Evolutionary conservation across 1,140 invertebrate species (phyloP).

Genomic region (Drosophila pandora): DNA sequence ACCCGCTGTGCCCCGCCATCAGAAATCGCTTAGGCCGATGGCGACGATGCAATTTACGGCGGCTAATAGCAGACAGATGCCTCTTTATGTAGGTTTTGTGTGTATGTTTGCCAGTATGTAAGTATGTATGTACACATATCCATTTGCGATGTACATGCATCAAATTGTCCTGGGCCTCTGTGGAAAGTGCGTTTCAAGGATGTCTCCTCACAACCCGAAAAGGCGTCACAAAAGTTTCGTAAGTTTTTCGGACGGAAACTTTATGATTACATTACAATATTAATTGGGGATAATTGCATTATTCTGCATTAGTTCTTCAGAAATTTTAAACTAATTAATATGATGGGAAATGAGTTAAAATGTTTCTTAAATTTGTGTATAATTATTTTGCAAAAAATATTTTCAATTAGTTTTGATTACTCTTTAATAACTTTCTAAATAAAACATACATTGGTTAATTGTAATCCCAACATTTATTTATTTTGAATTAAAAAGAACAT

Average conservation of each 20-base stretch:
- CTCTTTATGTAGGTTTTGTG: slow-evolving; percentile 4
- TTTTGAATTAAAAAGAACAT: too few species aligned
- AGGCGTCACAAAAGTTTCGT: background rate
- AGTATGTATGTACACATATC: too few species aligned
- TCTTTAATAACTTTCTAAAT: too few species aligned
- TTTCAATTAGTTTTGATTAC: too few species aligned
- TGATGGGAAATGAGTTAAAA: background rate
- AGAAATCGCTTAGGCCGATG: slow-evolving; percentile 74
- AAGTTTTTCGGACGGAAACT: background rate
- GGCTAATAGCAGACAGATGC: slow-evolving; percentile 37
- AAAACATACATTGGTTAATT: too few species aligned
- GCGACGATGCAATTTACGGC: slow-evolving; percentile 68
- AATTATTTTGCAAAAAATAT: too few species aligned
- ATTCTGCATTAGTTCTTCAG: background rate
- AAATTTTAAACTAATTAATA: background rate
- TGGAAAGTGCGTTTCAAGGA: slow-evolving; percentile 11
- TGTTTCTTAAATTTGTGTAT: too few species aligned
- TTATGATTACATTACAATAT: background rate
- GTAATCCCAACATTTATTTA: too few species aligned
- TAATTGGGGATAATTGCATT: background rate
- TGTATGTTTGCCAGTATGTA: background rate
- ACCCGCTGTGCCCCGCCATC: slow-evolving; percentile 59
- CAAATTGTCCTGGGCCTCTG: background rate
- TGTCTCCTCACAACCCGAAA: slow-evolving; percentile 1
- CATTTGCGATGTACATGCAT: slow-evolving; percentile 1